These are phyloP conservation scores for Cariama cristata DNA, from an alignment of 2,113 vertebrate genomes.

Conservation along the genomic window DNA sequence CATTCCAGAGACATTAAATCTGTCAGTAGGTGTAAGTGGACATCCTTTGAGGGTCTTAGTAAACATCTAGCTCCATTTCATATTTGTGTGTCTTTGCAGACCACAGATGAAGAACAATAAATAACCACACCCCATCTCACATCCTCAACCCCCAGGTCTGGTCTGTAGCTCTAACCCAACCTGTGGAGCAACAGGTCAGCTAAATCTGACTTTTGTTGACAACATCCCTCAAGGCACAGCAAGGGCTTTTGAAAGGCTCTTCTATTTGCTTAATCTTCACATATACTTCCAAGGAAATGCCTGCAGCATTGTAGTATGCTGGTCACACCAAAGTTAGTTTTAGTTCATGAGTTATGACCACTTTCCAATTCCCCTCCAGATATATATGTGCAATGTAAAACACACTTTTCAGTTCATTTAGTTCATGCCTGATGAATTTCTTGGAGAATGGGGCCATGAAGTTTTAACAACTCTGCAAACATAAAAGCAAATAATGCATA, in stretches of 20 bases:
- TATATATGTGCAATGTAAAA: background rate
- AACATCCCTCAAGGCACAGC: background rate
- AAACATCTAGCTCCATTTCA: background rate
- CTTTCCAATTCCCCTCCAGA: background rate
- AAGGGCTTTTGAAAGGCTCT: background rate
- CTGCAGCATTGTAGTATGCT: background rate
- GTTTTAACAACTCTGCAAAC: conserved; percentile 30
- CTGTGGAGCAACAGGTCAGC: background rate
- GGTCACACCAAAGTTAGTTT: background rate
- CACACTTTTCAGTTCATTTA: background rate
- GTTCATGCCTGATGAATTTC: background rate
- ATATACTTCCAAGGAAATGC: background rate
- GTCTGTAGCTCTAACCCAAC: background rate
- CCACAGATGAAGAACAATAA: background rate
- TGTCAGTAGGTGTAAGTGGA: background rate
- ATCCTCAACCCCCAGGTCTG: background rate
- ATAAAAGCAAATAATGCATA: background rate
- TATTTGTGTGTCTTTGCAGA: background rate
- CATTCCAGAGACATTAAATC: background rate
- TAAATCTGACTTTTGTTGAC: background rate
- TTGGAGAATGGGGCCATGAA: background rate
- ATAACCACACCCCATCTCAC: background rate
- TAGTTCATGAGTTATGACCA: background rate
- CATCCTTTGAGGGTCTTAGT: background rate
- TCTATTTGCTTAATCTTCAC: background rate